Base-by-base conservation (phyloP, 2,113 vertebrate genomes). In the Oreocharis arfaki region DNA sequence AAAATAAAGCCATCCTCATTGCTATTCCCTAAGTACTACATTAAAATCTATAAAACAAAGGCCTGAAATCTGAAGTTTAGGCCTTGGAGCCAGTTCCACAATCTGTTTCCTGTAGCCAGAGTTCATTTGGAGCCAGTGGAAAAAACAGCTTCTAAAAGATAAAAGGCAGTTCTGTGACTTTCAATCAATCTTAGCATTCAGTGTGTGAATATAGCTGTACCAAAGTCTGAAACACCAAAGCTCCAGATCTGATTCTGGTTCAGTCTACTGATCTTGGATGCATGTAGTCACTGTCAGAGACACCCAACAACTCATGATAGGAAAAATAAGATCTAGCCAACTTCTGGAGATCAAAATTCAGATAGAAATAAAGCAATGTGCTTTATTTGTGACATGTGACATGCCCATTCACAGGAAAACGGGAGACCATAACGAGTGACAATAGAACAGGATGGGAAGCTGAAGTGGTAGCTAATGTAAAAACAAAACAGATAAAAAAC, bases 51-150 rank as follows among this genome's bases (percentile, higher is more conserved):
- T 93, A 67, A 96, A 97, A 96, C 95, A 96, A 95, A 97, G 86
- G 84, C 64, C 73, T 96, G 89, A 95, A 95, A 96, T 92, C 60
- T 90, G 89, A 95, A 95, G 89, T 89, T 92, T 84, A 89, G 89
- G 94, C 94, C 94, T 78, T 89, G 93, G 89, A 97, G 95, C 96
- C 94, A 93, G 95, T 93, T 96, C 92, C 89, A 93, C 96, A 97
- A 95, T 95, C 96, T 97, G 96, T 97, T 96, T 97, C 96, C 96
- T 97, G 96, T 95, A 97, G 60, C 86, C 84, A 93, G 91, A 87
- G 95, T 92, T 95, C 95, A 93, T 95, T 96, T 87, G 86, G 80
- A 95, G 94, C 20, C 95, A 95, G 91, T 97, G 95, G 94, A 96
- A 97, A 97, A 96, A 97, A 95, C 93, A 96, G 71, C 89, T 91